phyloP scores from a whole-genome alignment of 2,797 vertebrate species.

The Leuciscus waleckii region DNA sequence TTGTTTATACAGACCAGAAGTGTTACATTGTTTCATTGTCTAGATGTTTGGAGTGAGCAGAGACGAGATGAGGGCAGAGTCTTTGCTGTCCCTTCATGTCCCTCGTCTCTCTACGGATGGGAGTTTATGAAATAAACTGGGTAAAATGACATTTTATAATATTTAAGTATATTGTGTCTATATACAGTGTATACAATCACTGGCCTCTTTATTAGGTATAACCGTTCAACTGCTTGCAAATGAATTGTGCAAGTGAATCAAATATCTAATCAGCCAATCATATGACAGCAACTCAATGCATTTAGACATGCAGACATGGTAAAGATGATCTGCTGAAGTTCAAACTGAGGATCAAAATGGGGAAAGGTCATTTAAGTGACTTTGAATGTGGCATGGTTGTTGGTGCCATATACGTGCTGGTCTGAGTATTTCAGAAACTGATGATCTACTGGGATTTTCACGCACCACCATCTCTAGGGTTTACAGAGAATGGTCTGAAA shows the following conservation, averaged over 20 bases:
- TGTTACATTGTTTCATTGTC: conserved; percentile 27
- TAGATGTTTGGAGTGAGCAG: conserved; percentile 24
- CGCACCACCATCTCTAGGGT: too few species aligned
- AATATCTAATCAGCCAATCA: neutral
- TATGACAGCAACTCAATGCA: neutral
- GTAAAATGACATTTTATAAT: neutral
- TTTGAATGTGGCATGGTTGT: neutral
- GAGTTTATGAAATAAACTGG: neutral
- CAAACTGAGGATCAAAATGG: neutral
- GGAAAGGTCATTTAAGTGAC: conserved; percentile 1
- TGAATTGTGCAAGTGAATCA: neutral
- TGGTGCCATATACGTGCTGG: too few species aligned
- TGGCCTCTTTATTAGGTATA: neutral
- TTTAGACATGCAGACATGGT: neutral
- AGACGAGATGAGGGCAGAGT: conserved; percentile 35
- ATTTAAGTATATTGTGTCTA: too few species aligned
- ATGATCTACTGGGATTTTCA: too few species aligned
- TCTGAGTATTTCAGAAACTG: too few species aligned
- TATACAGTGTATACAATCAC: neutral
- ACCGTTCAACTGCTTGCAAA: neutral
- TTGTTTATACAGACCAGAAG: conserved; percentile 28
- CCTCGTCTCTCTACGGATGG: neutral
- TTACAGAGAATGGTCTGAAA: too few species aligned
- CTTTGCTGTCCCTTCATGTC: neutral
- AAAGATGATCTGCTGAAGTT: neutral